Evolutionary conservation across 2,888 invertebrate genomes (phyloP), one percentile per base, ranked within the genome.

Genomic region (Nephrotoma flavescens): DNA sequence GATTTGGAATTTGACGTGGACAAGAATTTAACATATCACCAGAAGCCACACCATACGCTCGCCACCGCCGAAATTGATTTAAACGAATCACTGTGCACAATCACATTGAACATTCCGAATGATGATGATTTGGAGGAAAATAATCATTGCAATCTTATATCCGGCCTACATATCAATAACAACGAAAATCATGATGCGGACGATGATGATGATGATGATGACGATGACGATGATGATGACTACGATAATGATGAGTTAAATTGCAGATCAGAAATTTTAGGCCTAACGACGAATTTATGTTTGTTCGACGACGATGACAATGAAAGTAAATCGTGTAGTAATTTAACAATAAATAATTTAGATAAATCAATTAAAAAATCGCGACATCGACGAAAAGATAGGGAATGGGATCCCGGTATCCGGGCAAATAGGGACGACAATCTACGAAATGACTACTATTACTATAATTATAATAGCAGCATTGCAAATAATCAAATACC

Each of bases 401-500:
- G 86, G 41, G 71, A 86, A 83, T 87, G 87, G 86, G 44, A 86
- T 86, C 86, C 47, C 5, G 42, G 83, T 41, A 85, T 85, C 11
- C 12, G 41, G 9, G 41, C 41, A 12, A 86, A 15, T 12, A 41
- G 19, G 4, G 47, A 45, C 31, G 9, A 19, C 2, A 86, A 86
- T 42, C 45, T 47, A 4, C 41, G 44, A 44, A 86, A 86, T 83
- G 83, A 86, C 45, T 47, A 83, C 84, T 84, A 84, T 84, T 84
- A 84, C 9, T 84, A 84, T 42, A 71, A 71, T 71, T 84, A 84
- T 6, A 83, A 87, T 91, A 71, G 31, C 71, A 71, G 71, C 31
- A 71, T 19, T 9, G 19, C 9, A 71, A 44, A 90, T 85, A 44
- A 90, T 83, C 90, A 90, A 0, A 88, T 89, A 86, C 90, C 91